Base-by-base conservation (phyloP, 2,797 vertebrate species). In the Cryptoprocta ferox region DNA sequence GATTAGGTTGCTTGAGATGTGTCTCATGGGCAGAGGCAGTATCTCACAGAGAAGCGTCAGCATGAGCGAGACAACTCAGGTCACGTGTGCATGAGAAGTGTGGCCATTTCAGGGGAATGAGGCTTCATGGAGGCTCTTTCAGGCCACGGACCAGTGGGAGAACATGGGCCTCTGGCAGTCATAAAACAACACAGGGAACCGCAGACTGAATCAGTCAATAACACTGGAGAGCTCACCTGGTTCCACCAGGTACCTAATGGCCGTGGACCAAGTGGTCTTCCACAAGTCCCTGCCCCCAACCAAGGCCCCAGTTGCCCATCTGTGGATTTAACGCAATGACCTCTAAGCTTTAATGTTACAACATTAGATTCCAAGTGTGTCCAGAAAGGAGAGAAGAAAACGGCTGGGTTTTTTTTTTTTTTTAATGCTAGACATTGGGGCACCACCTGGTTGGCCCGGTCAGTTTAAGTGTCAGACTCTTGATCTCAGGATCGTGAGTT, bases 231-330 rank as follows among this genome's bases (percentile, higher is more conserved):
- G 45, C 21, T 32, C n/a, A 88, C 19, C 89, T 19, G 76, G 0
- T 26, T 45, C 4, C 50, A 19, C 0, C 53, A 24, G 3, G 12
- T 32, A 75, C 26, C 2, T 0, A 42, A 39, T n/a, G 10, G 45
- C 0, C 53, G 18, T 4, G 14, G 0, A 89, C 0, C 37, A n/a
- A 39, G 75, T 35, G 59, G 14, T 13, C 2, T 68, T 26, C 3
- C 19, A n/a, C 66, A 91, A 68, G 50, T 61, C 71, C 35, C 68
- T 45, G 26, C 14, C 68, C 1, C 11, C 4, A 5, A n/a, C 2
- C 3, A 65, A 4, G 26, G 0, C n/a, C 65, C 19, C 4, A 0
- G 75, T 42, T 0, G 2, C 18, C 35, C 32, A 56, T 19, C 16
- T 37, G 75, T 5, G 53, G n/a, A 37, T 5, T 91, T 30, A 53